Base-by-base conservation (phyloP, 2,113 vertebrate species). In the Thamnaconus septentrionalis region DNA sequence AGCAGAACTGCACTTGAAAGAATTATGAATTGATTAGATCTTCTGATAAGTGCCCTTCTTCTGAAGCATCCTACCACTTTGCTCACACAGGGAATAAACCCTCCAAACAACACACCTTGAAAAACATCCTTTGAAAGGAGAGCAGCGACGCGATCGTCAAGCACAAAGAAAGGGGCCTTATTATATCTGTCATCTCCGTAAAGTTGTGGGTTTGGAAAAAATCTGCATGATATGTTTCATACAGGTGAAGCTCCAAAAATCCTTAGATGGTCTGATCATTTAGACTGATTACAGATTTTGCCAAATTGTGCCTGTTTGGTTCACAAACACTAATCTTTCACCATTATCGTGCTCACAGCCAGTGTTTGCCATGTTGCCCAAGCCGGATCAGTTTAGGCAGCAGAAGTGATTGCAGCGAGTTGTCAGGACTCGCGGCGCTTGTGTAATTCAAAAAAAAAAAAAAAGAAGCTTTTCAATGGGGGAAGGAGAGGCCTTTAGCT, bases 121-220 rank as follows among this genome's bases (percentile, higher is more conserved):
- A 70, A 77, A 70, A 73, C 48, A 59, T 59, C 11, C 44, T 74
- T 61, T 79, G 72, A 79, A 63, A 43, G 61, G 73, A 84, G 64
- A 39, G 62, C 56, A 77, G 45, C 52, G 64, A 71, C 50, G 6
- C 4, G 59, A 75, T 79, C 62, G 65, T 58, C 47, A 56, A 50
- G 73, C 41, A 68, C 18, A 31, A 31, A 1, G 64, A 54, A 76
- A 81, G 78, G 56, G 39, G 61, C 41, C 45, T 74, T 75, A 60
- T 73, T 80, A 61, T 4, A 3, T 55, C 75, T 50, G 55, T 68
- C 65, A 79, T 81, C 79, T 79, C 60, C 53, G 65, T 79, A 56
- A 74, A 78, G 66, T 72, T 40, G 56, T 31, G 0, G 43, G 8
- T 67, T 81, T 65, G 72, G 4, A n/a, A 77, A 64, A 43, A 56